phyloP scores from a whole-genome alignment of 2,797 vertebrate species.

The Sebastolobus alascanus region DNA sequence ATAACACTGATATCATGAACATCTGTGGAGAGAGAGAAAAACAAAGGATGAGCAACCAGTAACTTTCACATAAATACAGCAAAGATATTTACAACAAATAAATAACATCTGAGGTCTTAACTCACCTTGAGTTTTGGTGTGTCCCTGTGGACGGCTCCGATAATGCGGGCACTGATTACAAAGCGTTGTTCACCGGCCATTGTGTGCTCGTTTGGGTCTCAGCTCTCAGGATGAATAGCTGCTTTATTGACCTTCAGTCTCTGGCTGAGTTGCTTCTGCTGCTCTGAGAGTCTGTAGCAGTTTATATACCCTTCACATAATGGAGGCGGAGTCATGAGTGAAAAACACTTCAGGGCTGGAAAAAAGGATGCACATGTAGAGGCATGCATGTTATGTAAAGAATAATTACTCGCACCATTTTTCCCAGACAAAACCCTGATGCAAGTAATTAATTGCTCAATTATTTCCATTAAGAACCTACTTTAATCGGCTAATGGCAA shows the following conservation, averaged over 20 bases:
- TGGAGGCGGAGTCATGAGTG: not conserved
- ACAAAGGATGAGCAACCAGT: not conserved
- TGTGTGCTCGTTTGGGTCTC: not conserved
- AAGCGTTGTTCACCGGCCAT: slow-evolving; percentile 74
- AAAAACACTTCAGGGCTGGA: not conserved
- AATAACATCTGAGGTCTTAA: fast-evolving
- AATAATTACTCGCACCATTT: no score
- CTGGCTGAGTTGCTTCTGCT: not conserved
- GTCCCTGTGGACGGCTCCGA: slow-evolving; percentile 77
- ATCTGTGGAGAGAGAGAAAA: slow-evolving; percentile 58
- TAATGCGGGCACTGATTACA: slow-evolving; percentile 67
- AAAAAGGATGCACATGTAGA: not conserved
- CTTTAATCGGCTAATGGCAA: no score
- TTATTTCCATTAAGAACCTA: no score
- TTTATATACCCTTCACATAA: not conserved
- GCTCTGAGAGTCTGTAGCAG: fast-evolving
- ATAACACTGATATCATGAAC: slow-evolving; percentile 82
- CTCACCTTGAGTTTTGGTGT: slow-evolving; percentile 79
- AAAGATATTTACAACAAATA: fast-evolving
- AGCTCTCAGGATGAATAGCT: not conserved
- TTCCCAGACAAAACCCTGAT: not conserved
- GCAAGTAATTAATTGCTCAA: not conserved
- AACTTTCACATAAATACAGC: not conserved
- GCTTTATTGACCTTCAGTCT: not conserved
- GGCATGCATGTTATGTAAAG: not conserved